Evolutionary conservation across 2,113 vertebrate species (phyloP).

Genomic region (Oncorhynchus kisutch): DNA sequence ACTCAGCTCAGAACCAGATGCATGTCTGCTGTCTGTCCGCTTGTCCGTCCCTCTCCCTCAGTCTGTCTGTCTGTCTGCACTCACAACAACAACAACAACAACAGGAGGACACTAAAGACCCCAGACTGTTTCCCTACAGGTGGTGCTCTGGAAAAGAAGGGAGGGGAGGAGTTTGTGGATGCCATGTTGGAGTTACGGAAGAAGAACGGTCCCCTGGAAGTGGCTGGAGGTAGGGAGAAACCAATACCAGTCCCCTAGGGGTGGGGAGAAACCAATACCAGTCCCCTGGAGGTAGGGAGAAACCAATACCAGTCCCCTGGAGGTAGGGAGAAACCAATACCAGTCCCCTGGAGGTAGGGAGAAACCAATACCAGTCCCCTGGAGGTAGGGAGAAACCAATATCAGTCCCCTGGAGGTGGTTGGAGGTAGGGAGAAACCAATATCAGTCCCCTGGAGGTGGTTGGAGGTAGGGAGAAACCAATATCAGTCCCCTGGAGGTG

Average conservation of each 20-base stretch:
- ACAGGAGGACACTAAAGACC: constrained; percentile 10
- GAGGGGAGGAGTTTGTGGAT: constrained; percentile 93
- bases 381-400: constrained; percentile 34
- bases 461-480: too few relatives aligned
- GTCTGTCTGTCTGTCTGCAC: background rate
- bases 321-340: too few relatives aligned
- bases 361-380: constrained; percentile 68
- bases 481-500: too few relatives aligned
- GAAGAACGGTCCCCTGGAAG: constrained; percentile 94
- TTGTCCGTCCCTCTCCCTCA: constrained; percentile 28
- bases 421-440: too few relatives aligned
- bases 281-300: too few relatives aligned
- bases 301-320: too few relatives aligned
- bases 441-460: constrained; percentile 78
- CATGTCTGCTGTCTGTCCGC: constrained; percentile 6
- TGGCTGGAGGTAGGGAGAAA: constrained; percentile 84
- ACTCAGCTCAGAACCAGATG: background rate
- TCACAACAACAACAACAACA: background rate
- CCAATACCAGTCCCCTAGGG: too few relatives aligned
- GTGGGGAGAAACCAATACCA: too few relatives aligned
- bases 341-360: background rate
- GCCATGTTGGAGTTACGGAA: constrained; percentile 90
- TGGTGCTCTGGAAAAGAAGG: constrained; percentile 93
- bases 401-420: constrained; percentile 78
- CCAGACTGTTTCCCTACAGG: constrained; percentile 74